Evolutionary conservation across 2,797 vertebrate species (phyloP), one percentile per base, ranked within the genome.

Genomic region (Pempheris klunzingeri): DNA sequence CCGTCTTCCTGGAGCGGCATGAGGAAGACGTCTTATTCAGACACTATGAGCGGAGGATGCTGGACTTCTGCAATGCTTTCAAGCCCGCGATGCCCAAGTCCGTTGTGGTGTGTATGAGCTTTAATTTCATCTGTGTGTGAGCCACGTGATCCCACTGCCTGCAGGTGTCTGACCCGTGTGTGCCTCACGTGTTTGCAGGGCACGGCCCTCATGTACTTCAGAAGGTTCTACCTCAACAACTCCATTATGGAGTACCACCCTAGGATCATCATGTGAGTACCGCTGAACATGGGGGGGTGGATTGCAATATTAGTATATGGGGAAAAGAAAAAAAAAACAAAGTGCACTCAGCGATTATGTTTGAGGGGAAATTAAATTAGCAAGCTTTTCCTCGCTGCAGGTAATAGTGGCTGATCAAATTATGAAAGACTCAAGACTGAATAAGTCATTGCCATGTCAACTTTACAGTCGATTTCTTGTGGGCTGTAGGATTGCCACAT

Each of bases 231-330:
- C 89, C 92, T 98, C 75, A 98, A 97, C 93, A 99, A 99, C 88
- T 99, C 98, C 0, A 92, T 99, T 62, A 99, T 99, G 98, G 98
- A 99, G 65, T 96, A 97, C 89, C 97, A 98, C 78, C 98, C 98
- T 14, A 95, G 97, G 80, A 97, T 96, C 85, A 99, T 99, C 89
- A 98, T 99, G 98, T 98, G 87, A 97, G 98, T 96, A 85, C 4
- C 6, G 2, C 4, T 20, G 49, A 6, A 6, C 4, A 6, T 3
- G 30, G 30, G 30, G 30, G 30, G 30, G 30, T 3, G 13, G 15
- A 49, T n/a, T n/a, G n/a, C n/a, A n/a, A n/a, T n/a, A n/a, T n/a
- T n/a, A n/a, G n/a, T n/a, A n/a, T n/a, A n/a, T n/a, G n/a, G n/a
- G n/a, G n/a, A n/a, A n/a, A n/a, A n/a, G n/a, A n/a, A n/a, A n/a